These are phyloP conservation scores for Cryptocheilus praepositus DNA, from an alignment of 2,888 invertebrate genomes.

Conservation along the genomic window DNA sequence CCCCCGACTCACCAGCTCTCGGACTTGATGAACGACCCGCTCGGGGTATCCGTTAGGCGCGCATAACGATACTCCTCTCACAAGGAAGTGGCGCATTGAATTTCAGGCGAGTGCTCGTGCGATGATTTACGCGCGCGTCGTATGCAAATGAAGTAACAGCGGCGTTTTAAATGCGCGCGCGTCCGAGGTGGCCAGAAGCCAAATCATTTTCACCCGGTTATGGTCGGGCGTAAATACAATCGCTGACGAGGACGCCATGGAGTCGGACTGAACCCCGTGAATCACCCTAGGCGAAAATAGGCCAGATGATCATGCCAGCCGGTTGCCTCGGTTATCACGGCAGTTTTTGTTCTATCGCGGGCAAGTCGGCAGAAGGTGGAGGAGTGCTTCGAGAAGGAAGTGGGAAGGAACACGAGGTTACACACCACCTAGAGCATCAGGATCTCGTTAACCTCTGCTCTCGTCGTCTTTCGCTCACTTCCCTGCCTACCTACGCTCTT, in stretches of 20 bases:
- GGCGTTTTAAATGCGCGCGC: not conserved
- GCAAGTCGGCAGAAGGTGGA: too few relatives aligned
- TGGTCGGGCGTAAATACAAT: constrained; percentile 30
- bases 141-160: constrained; percentile 39
- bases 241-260: constrained; percentile 12
- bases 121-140: constrained; percentile 44
- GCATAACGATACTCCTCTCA: constrained; percentile 31
- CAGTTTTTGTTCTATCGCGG: too few relatives aligned
- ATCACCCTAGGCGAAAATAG: constrained; percentile 30
- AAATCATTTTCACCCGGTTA: constrained; percentile 36
- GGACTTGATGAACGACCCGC: too few relatives aligned
- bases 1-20: not conserved
- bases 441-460: constrained; percentile 53
- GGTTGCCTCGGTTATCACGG: too few relatives aligned
- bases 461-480: constrained; percentile 18
- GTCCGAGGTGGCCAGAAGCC: not conserved
- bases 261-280: constrained; percentile 26
- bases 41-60: constrained; percentile 23
- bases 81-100: constrained; percentile 29
- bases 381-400: too few relatives aligned
- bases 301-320: constrained; percentile 4
- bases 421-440: constrained; percentile 31
- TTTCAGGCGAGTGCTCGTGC: constrained; percentile 17
- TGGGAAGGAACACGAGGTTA: not conserved
- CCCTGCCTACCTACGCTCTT: not conserved